phyloP scores from a whole-genome alignment of 2,113 vertebrate genomes.

The Muscicapa adusta region DNA sequence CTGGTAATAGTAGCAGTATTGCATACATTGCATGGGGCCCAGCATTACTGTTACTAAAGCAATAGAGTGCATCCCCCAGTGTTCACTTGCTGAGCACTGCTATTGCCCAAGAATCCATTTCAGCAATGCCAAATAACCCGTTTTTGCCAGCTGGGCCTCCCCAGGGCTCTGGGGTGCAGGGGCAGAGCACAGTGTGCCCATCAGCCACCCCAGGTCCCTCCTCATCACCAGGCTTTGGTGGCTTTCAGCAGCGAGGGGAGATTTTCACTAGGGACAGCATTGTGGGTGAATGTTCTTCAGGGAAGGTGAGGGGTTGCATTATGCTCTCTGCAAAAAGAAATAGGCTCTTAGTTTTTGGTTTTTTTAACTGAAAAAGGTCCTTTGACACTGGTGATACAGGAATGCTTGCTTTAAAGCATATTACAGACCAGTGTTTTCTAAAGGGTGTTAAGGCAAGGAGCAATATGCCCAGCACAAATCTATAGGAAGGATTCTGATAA shows the following conservation, averaged over 20 bases:
- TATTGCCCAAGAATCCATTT: not conserved
- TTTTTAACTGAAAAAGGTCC: not conserved
- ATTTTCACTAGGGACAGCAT: not conserved
- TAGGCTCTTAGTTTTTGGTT: not conserved
- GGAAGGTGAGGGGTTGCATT: not conserved
- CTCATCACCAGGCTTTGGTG: not conserved
- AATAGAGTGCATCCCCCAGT: not conserved
- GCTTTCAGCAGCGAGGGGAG: not conserved
- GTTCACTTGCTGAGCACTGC: not conserved
- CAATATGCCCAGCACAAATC: not conserved
- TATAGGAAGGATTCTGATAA: not conserved
- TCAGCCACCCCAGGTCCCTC: not conserved
- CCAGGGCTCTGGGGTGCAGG: rapidly evolving
- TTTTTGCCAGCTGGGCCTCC: not conserved
- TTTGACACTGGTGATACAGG: not conserved
- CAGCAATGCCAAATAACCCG: not conserved
- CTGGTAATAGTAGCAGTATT: not conserved
- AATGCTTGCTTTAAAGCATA: not conserved
- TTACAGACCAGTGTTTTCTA: not conserved
- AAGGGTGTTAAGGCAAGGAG: not conserved
- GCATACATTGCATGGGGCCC: not conserved
- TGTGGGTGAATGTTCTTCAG: not conserved
- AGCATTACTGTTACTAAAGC: not conserved
- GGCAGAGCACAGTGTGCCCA: not conserved
- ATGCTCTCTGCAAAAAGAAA: not conserved